Base-by-base conservation (phyloP, 2,113 vertebrate species). In the Corythoichthys haematopterus region DNA sequence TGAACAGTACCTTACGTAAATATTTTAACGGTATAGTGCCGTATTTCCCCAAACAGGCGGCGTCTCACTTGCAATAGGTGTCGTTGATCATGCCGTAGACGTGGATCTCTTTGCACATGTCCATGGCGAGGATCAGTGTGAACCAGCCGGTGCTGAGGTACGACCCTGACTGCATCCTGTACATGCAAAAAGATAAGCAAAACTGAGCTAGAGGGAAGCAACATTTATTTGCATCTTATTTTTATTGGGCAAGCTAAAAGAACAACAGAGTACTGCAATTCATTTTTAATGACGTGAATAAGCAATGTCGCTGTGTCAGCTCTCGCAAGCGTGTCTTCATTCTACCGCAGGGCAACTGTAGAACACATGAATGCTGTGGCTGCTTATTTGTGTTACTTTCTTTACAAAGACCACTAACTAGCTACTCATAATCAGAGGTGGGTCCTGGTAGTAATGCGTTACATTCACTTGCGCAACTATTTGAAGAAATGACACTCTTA, bases 111-210 rank as follows among this genome's bases (percentile, higher is more conserved):
- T 96, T 95, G 86, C 97, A 99, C 90, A 97, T 95, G 85, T 98
- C 96, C 97, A 98, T 98, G 70, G 96, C 97, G 76, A 99, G 93
- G 89, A 98, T 95, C 85, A 99, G 93, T 14, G 97, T 99, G 85
- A 98, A 99, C 97, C 97, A 99, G 43, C 97, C 97, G 0, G 97
- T 99, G 90, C 97, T 98, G 89, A 98, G 95, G 85, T 98, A 98
- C 11, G 97, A 96, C 70, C 97, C 97, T 0, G 97, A 99, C 90
- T 95, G 94, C 83, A 98, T 93, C 91, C 97, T 99, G 93, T 71
- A 88, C 28, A 38, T 36, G 37, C 43, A 58, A n/a, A 11, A 10
- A 68, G 68, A 62, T 69, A 65, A 3, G 4, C 3, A 8, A 33
- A 65, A 33, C 16, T 11, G 68, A 74, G 69, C 76, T 20, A 6